Base-by-base conservation (phyloP, 2,797 vertebrate species). In the Sebastes steindachneri region DNA sequence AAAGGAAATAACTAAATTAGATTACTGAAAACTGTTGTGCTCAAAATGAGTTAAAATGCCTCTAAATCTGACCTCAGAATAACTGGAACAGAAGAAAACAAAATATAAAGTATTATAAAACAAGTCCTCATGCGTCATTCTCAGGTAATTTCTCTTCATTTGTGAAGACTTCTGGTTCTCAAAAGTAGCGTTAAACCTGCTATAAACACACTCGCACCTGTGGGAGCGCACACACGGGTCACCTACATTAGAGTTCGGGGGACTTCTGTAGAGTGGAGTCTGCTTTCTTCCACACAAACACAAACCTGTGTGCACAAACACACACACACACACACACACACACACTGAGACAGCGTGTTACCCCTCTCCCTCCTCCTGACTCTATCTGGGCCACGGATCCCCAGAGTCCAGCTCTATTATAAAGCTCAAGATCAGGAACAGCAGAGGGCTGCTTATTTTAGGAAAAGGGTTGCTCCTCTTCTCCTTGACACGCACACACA, bases 371-470 rank as follows among this genome's bases (percentile, higher is more conserved):
- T 86, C 71, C 65, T 87, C 69, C 75, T 74, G 62, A 73, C 82
- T 89, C 84, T 92, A 96, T 95, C 93, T 96, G 95, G 96, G 95
- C 92, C 95, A 94, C 25, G 60, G 83, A 64, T 96, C 96, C 95
- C 95, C 68, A 51, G 95, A 93, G 96, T 89, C 89, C 88, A 90
- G 90, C 88, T 95, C 95, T 94, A 95, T 94, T 95, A 94, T 94
- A 89, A 91, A 89, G 90, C 93, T 90, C 89, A 92, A 93, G 92
- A 95, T 95, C 92, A 93, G 88, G 92, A 94, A 89, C 92, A 85
- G 92, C 73, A 84, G 86, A 90, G 92, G 93, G 90, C 71, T 91
- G 88, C 92, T 92, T 95, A 95, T 96, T 95, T 95, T 95, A 93
- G 94, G 91, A 95, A 94, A 90, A 94, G 92, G 93, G 92, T 94